phyloP scores from a whole-genome alignment of 2,888 invertebrate genomes.

The Carterocephalus palaemon region DNA sequence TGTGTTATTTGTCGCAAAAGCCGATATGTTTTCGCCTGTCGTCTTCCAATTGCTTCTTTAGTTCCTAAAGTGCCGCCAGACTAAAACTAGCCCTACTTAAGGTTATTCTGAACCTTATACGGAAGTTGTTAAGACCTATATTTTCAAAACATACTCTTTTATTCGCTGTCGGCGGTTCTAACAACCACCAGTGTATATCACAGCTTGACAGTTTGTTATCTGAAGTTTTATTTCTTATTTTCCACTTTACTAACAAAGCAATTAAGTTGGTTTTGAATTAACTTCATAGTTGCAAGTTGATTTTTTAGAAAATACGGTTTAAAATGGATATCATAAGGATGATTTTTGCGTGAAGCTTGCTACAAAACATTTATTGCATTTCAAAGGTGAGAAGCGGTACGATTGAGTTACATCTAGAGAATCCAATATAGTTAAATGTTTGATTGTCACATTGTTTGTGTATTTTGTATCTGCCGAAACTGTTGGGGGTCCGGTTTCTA shows the following conservation, averaged over 20 bases:
- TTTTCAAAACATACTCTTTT: constrained; percentile 10
- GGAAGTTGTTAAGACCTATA: constrained; percentile 29
- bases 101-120: constrained; percentile 30
- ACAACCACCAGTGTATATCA: constrained; percentile 55
- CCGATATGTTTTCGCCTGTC: constrained; percentile 27
- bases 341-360: neutral
- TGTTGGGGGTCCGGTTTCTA: constrained; percentile 55
- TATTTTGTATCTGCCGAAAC: constrained; percentile 42
- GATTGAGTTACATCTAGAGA: constrained; percentile 60
- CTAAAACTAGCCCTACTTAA: constrained; percentile 18
- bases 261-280: constrained; percentile 21
- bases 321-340: neutral
- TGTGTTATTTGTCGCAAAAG: constrained; percentile 20
- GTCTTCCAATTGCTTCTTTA: constrained; percentile 29
- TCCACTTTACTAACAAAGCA: constrained; percentile 7
- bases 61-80: constrained; percentile 15
- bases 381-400: constrained; percentile 48
- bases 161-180: constrained; percentile 52
- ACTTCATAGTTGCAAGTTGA: neutral
- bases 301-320: neutral
- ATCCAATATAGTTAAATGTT: constrained; percentile 46
- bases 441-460: constrained; percentile 46
- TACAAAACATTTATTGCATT: constrained; percentile 32
- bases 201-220: constrained; percentile 59
- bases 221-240: constrained; percentile 11